A percentile compares a stretch with the other conserved stretches of the same genome.
These are phyloP conservation scores for Oceanodroma leucorhoa DNA, from an alignment of 2,797 vertebrate species.

Conservation along the genomic window DNA sequence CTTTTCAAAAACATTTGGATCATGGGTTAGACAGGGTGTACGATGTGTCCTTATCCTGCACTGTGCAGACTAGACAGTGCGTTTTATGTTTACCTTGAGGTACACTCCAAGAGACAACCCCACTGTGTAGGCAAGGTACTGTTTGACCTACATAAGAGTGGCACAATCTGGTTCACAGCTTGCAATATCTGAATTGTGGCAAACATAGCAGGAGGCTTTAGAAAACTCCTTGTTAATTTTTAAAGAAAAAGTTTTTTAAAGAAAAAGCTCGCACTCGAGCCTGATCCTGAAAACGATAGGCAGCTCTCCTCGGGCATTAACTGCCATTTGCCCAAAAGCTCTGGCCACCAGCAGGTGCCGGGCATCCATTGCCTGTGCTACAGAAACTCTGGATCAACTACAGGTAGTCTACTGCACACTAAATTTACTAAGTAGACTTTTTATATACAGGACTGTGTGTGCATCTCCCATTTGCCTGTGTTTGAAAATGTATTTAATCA, in stretches of 20 bases:
- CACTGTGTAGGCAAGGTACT: not conserved
- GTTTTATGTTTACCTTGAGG: not conserved
- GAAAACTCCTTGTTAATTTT: not conserved
- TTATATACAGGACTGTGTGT: not conserved
- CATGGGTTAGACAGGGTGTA: not conserved
- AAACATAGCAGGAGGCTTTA: not conserved
- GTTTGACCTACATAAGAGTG: conserved; percentile 13
- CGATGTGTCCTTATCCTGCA: not conserved
- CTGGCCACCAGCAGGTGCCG: not conserved
- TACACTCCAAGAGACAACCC: not conserved
- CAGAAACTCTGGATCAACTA: not conserved
- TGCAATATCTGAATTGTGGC: not conserved
- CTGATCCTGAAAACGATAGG: not conserved
- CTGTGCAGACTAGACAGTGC: not conserved
- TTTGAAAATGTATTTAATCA: not conserved
- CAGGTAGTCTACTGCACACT: not conserved
- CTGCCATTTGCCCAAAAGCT: not conserved
- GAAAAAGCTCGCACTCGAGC: accelerated
- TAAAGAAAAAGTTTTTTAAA: not conserved
- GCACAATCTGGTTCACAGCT: conserved; percentile 30
- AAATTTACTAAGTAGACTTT: not conserved
- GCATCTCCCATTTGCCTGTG: not conserved
- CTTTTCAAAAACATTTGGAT: not conserved
- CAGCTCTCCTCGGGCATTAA: not conserved
- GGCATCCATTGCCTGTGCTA: not conserved